Evolutionary conservation across 2,797 vertebrate genomes (phyloP).

Genomic region (Percopsis omiscomaycus): DNA sequence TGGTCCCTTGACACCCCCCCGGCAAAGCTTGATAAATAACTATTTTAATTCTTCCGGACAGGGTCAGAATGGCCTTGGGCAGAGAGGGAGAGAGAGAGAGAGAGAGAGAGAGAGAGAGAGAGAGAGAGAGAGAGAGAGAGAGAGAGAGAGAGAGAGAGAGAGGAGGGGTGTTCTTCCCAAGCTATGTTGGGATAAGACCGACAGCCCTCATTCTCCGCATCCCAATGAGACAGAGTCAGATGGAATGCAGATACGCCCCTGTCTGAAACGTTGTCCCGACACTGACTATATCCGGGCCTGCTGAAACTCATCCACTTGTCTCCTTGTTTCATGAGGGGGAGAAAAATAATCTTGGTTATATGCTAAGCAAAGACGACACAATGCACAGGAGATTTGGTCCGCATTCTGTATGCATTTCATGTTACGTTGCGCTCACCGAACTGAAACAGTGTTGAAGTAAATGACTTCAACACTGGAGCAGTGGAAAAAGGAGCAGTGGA

Average conservation of each 20-base stretch:
- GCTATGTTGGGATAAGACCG: slow-evolving; percentile 39
- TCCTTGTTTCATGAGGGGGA: not conserved
- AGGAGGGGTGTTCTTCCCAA: slow-evolving; percentile 15
- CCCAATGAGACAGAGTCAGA: slow-evolving; percentile 48
- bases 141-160: too few relatives aligned
- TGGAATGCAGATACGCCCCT: not conserved
- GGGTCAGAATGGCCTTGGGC: slow-evolving; percentile 53
- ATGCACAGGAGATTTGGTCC: too few relatives aligned
- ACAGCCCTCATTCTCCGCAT: slow-evolving; percentile 48
- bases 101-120: too few relatives aligned
- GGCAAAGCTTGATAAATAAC: slow-evolving; percentile 53
- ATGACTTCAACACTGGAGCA: too few relatives aligned
- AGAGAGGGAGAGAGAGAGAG: slow-evolving; percentile 17
- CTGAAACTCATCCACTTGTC: not conserved
- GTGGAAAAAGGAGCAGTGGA: too few relatives aligned
- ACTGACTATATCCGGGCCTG: not conserved
- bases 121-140: too few relatives aligned
- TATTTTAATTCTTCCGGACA: slow-evolving; percentile 64
- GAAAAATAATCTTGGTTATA: too few relatives aligned
- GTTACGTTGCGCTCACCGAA: too few relatives aligned
- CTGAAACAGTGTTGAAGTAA: too few relatives aligned
- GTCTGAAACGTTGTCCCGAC: not conserved
- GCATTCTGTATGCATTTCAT: too few relatives aligned
- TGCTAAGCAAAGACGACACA: too few relatives aligned
- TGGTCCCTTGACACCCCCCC: slow-evolving; percentile 39